Conservation (phyloP, 2,113 vertebrate genomes). For the Syrrhaptes paradoxus region DNA sequence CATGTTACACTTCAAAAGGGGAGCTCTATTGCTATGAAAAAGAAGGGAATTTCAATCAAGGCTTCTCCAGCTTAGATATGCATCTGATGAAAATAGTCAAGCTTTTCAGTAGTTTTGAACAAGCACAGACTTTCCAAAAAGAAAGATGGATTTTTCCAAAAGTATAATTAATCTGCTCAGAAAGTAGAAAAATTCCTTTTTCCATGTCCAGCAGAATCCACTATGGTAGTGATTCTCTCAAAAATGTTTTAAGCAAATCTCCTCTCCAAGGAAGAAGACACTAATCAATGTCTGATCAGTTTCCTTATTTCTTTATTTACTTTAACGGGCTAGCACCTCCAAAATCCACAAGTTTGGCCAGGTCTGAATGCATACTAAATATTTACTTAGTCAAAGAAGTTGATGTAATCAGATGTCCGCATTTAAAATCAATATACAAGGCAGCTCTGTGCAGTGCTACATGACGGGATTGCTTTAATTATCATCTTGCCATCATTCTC, state of each 20-base stretch:
- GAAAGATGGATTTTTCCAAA: slow-evolving; percentile 10
- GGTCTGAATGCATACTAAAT: background rate
- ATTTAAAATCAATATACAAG: slow-evolving; percentile 30
- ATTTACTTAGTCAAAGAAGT: background rate
- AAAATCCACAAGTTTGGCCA: background rate
- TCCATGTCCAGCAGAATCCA: background rate
- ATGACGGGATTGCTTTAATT: slow-evolving; percentile 62
- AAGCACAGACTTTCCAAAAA: background rate
- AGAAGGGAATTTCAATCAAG: slow-evolving; percentile 42
- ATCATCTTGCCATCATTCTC: slow-evolving; percentile 57
- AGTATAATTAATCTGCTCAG: background rate
- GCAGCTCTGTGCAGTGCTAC: slow-evolving; percentile 28
- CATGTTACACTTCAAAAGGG: slow-evolving; percentile 41
- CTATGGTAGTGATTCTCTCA: background rate
- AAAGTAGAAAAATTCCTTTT: slow-evolving; percentile 11
- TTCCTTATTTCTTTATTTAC: background rate
- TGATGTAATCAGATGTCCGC: background rate
- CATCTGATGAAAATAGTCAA: slow-evolving; percentile 36
- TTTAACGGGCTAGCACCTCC: background rate
- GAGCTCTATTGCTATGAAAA: slow-evolving; percentile 41
- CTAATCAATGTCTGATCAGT: too few species aligned
- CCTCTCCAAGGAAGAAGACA: background rate
- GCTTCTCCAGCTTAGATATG: slow-evolving; percentile 49
- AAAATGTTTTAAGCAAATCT: background rate
- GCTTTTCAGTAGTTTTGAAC: slow-evolving; percentile 34